phyloP scores from a whole-genome alignment of 2,888 invertebrate species.

The Anoncus sp. region DNA sequence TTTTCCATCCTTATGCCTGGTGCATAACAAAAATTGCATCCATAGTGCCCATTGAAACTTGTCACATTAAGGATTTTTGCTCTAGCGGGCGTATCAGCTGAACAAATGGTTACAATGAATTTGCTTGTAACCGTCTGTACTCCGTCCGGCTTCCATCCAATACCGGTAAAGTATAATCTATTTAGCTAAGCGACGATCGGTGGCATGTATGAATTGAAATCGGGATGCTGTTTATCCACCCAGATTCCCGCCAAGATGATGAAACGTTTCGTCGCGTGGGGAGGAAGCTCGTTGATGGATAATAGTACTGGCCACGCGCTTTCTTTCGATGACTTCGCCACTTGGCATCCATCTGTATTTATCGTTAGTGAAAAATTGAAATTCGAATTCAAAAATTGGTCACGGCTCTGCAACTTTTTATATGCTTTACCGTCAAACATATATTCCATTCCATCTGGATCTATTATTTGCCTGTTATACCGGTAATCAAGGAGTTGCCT shows the following conservation, averaged over 20 bases:
- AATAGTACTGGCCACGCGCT: slow-evolving; percentile 54
- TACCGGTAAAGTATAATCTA: slow-evolving; percentile 12
- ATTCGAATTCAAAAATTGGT: slow-evolving; percentile 33
- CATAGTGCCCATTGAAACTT: slow-evolving; percentile 36
- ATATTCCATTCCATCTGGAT: slow-evolving; percentile 44
- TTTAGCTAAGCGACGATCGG: slow-evolving; percentile 20
- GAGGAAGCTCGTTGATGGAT: slow-evolving; percentile 46
- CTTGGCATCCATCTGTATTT: slow-evolving; percentile 55
- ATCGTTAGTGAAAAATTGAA: slow-evolving; percentile 49
- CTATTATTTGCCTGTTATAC: slow-evolving; percentile 15
- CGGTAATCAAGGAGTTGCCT: slow-evolving; percentile 42
- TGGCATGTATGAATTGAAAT: slow-evolving; percentile 3
- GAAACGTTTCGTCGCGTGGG: slow-evolving; percentile 41
- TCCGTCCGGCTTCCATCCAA: slow-evolving; percentile 21
- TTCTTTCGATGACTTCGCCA: slow-evolving; percentile 39
- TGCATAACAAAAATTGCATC: slow-evolving; percentile 39
- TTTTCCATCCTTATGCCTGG: slow-evolving; percentile 7
- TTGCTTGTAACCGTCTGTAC: slow-evolving; percentile 18
- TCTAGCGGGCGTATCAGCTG: slow-evolving; percentile 23
- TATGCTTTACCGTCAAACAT: slow-evolving; percentile 45
- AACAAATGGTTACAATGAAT: slow-evolving; percentile 17
- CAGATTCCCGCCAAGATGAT: slow-evolving; percentile 52
- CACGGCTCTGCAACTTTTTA: slow-evolving; percentile 31
- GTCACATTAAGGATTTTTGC: slow-evolving; percentile 10
- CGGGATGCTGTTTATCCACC: slow-evolving; percentile 44